phyloP scores from a whole-genome alignment of 2,888 invertebrate genomes.

The Muschampia plurimacula region DNA sequence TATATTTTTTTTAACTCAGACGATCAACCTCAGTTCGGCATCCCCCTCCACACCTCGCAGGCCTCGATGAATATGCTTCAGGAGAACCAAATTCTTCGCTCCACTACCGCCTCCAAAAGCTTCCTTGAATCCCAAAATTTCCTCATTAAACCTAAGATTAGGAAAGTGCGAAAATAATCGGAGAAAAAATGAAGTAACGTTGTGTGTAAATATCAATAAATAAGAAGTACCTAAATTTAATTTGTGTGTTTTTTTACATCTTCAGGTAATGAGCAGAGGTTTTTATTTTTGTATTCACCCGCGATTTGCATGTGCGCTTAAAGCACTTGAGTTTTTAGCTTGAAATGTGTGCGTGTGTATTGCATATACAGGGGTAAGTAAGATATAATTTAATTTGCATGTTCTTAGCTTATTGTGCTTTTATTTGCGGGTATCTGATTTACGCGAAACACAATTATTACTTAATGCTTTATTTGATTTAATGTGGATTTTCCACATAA shows the following conservation, averaged over 20 bases:
- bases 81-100: conserved; percentile 49
- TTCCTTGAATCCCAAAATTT: conserved; percentile 48
- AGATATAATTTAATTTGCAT: conserved; percentile 44
- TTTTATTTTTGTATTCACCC: conserved; percentile 50
- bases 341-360: conserved; percentile 58
- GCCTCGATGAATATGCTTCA: conserved; percentile 71
- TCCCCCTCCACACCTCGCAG: conserved; percentile 69
- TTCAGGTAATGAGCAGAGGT: conserved; percentile 74
- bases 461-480: no score
- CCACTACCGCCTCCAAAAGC: conserved; percentile 43
- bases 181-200: conserved; percentile 50
- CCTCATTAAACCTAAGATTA: conserved; percentile 58
- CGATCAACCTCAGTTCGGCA: conserved; percentile 51
- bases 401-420: conserved; percentile 40
- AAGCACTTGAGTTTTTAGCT: conserved; percentile 54
- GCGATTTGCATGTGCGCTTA: conserved; percentile 62
- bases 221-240: conserved; percentile 46
- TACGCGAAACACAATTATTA: not conserved
- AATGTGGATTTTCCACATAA: no score
- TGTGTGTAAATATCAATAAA: conserved; percentile 57
- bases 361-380: conserved; percentile 45
- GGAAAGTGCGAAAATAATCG: conserved; percentile 53
- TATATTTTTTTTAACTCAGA: conserved; percentile 59
- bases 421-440: not conserved
- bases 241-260: conserved; percentile 49